Base-by-base conservation (phyloP, 2,113 vertebrate genomes). In the Catharus minimus region DNA sequence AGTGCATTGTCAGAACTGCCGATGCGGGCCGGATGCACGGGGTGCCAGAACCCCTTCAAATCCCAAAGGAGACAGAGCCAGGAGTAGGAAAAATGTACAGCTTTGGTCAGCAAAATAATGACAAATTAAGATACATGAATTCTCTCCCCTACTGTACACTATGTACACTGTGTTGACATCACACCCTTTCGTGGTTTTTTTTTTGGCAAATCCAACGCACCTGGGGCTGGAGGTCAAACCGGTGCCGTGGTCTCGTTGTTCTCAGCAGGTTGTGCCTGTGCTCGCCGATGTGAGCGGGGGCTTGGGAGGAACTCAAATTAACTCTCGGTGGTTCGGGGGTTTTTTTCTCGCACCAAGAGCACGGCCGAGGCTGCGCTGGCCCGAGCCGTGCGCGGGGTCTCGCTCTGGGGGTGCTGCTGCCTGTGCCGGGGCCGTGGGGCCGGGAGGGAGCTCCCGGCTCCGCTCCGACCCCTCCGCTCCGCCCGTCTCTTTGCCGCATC, bases 61-160 rank as follows among this genome's bases (percentile, higher is more conserved):
- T 95, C 95, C 97, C 96, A 75, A 80, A 44, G 89, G 96, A 92
- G 96, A 97, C 95, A 94, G 93, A 96, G 97, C 95, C 82, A 74
- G 94, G 82, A 65, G 68, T 79, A 94, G 96, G 97, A 95, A 95
- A 96, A 97, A 97, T 92, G 95, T 96, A 96, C 96, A 96, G 97
- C 97, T 98, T 98, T 98, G 97, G 97, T 98, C 84, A 97, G 97
- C 97, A 96, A 95, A 97, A 95, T 66, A 95, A 97, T 81, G 96
- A 94, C 95, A 96, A 88, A 92, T 90, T 32, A 67, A 95, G 96
- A 95, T 53, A 96, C 96, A 73, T 88, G 50, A 22, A 96, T 93
- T 86, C 92, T 95, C 92, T 96, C 94, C 88, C 96, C 49, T 95
- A 89, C 92, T 93, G 65, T 97, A 97, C 97, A 97, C 41, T 97